A percentile compares a stretch with the other conserved stretches of the same genome.
phyloP scores from a whole-genome alignment of 2,797 vertebrate species.

The Aphelocoma californica region DNA sequence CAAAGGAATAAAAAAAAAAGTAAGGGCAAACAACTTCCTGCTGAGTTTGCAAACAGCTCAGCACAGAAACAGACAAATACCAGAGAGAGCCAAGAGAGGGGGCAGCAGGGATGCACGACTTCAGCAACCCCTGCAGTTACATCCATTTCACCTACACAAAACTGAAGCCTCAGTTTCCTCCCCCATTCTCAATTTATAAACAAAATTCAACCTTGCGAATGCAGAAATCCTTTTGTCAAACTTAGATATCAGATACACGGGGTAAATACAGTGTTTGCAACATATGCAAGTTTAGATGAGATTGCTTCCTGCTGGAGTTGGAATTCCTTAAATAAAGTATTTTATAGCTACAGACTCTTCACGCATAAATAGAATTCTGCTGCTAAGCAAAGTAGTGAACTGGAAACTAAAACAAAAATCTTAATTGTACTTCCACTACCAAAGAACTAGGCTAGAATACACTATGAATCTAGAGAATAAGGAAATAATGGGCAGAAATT shows the following conservation, averaged over 20 bases:
- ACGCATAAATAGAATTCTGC: background rate
- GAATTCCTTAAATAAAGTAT: constrained; percentile 21
- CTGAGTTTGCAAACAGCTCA: constrained; percentile 20
- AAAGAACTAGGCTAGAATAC: background rate
- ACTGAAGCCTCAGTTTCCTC: background rate
- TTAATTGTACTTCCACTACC: background rate
- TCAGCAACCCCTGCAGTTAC: background rate
- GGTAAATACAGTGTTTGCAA: background rate
- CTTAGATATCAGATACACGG: background rate
- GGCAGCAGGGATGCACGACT: background rate
- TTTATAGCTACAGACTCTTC: background rate
- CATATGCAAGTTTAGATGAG: background rate
- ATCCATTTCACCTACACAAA: background rate
- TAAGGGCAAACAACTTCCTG: constrained; percentile 27
- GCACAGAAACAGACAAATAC: background rate
- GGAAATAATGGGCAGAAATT: background rate
- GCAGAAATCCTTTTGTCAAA: background rate
- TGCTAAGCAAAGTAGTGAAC: background rate
- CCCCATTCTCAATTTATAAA: background rate
- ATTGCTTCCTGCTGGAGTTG: background rate
- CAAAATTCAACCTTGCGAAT: background rate
- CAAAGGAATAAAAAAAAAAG: background rate
- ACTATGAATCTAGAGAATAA: background rate
- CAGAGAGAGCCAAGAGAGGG: background rate
- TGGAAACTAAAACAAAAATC: background rate